Base-by-base conservation (phyloP, 2,113 vertebrate species). In the Camelus dromedarius region DNA sequence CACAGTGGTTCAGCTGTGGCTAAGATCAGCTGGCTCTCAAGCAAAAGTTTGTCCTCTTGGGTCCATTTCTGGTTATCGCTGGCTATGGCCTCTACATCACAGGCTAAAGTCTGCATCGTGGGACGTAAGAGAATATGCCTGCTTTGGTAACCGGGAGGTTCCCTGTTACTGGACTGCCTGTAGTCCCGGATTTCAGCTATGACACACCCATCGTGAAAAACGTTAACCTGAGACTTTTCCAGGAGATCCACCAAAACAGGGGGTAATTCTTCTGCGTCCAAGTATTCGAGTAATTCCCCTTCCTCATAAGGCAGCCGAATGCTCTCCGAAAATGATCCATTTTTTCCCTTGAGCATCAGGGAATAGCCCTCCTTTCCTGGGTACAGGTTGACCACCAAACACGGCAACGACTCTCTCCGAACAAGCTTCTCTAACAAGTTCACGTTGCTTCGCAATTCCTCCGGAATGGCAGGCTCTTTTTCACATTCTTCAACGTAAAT, bases 391-490 rank as follows among this genome's bases (percentile, higher is more conserved):
- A 99, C 99, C 93, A 99, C 99, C 73, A 99, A 98, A 98, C 99
- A 99, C 0, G 99, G 99, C 83, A 99, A 97, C 0, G 99, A 98
- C 98, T 99, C 99, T 98, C 99, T 99, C 98, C 98, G 98, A 83
- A 99, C 98, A 69, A 99, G 98, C 98, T 99, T 99, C 98, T 99
- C 99, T 95, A 99, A 98, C 97, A 99, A 98, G 98, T 99, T 99
- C 98, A 99, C 99, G 98, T 99, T 99, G 98, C 99, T 99, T 95
- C 98, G 99, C 95, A 99, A 98, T 97, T 99, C 99, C 99, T 99
- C 98, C 82, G 99, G 99, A 96, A 98, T 98, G 97, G 99, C 99
- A 35, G 99, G 99, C 97, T 99, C 99, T 97, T 99, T 99, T 97
- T 99, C 99, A 99, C 99, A 99, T 98, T 99, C 99, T 95, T 99